A percentile compares a stretch with the other conserved stretches of the same genome.
Evolutionary conservation across 2,113 vertebrate species (phyloP).

Genomic region (Hemiprocne comata): DNA sequence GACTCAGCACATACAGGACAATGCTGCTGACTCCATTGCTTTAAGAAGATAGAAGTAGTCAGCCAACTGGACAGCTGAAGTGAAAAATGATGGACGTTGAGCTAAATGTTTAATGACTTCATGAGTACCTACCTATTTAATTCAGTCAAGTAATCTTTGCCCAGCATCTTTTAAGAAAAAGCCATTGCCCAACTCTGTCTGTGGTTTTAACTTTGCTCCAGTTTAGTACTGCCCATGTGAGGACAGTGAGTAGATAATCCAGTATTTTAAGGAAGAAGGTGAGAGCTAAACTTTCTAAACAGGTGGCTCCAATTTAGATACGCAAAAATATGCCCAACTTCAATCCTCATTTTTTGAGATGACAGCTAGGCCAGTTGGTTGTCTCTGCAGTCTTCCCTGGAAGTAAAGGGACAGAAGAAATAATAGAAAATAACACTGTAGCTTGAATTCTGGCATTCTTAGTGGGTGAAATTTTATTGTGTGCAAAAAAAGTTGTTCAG

Average conservation of each 20-base stretch:
- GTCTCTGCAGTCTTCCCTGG: not conserved
- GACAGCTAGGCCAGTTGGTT: not conserved
- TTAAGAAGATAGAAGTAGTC: not conserved
- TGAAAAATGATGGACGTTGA: not conserved
- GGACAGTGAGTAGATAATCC: not conserved
- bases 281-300: not conserved
- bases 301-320: not conserved
- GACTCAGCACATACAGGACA: accelerated
- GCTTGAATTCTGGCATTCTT: not conserved
- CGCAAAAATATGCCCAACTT: not conserved
- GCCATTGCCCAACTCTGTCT: not conserved
- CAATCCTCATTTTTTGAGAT: not conserved
- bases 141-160: not conserved
- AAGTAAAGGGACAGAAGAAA: not conserved
- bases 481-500: not conserved
- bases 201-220: not conserved
- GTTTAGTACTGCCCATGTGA: not conserved
- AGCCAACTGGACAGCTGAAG: not conserved
- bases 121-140: not conserved
- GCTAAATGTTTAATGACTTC: not conserved
- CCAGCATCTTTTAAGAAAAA: not conserved
- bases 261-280: not conserved
- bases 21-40: not conserved
- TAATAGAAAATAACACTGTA: not conserved
- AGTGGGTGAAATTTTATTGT: not conserved